Conservation (phyloP, 2,888 invertebrate species). For the Eucera pruinosa region DNA sequence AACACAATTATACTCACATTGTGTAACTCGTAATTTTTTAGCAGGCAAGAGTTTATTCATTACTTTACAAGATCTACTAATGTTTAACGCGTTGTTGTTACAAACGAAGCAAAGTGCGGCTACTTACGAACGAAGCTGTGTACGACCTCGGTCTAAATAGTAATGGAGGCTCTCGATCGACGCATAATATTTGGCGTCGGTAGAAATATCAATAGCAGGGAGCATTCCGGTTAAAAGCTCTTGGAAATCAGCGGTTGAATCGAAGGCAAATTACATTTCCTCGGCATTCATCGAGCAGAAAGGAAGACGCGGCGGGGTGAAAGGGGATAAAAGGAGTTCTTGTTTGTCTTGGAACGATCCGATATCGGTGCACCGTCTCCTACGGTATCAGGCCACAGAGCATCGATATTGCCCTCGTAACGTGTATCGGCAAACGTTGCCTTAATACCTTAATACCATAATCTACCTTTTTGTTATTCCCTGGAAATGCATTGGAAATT, state of each 20-base stretch:
- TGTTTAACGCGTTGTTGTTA: too few relatives aligned
- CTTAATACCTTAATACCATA: conserved; percentile 54
- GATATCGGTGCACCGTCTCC: conserved; percentile 53
- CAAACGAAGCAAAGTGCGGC: too few relatives aligned
- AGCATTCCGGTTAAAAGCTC: not conserved
- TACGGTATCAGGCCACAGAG: conserved; percentile 32
- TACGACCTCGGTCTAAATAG: too few relatives aligned
- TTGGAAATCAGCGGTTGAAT: conserved; percentile 7
- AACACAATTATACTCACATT: too few relatives aligned
- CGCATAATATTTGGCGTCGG: conserved; percentile 5
- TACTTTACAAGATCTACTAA: too few relatives aligned
- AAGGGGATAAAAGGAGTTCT: conserved; percentile 24
- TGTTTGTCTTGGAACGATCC: conserved; percentile 61
- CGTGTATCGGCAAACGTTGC: conserved; percentile 56
- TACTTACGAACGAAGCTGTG: too few relatives aligned
- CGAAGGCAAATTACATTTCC: conserved; percentile 21
- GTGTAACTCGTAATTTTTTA: too few relatives aligned
- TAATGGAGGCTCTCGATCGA: not conserved
- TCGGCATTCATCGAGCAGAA: conserved; percentile 4
- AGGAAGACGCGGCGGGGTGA: not conserved
- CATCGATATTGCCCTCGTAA: conserved; percentile 35
- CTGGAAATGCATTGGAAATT: conserved; percentile 9
- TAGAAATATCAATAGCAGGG: conserved; percentile 20
- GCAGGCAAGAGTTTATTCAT: too few relatives aligned
- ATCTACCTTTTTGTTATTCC: conserved; percentile 37